Base-by-base conservation (phyloP, 2,797 vertebrate species). In the Knipowitschia caucasica region DNA sequence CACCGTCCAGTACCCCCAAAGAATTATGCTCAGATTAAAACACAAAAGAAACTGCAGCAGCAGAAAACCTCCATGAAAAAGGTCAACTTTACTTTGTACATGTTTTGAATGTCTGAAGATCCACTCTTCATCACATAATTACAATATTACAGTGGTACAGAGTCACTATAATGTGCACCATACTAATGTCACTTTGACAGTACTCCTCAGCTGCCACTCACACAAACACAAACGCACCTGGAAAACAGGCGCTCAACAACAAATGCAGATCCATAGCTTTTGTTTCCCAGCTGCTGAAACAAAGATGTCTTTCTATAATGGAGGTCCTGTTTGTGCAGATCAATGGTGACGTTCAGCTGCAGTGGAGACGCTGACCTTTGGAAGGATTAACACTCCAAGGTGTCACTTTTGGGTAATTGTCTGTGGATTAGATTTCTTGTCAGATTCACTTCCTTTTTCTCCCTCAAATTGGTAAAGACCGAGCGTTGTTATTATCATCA, bases 191-290 rank as follows among this genome's bases (percentile, higher is more conserved):
- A n/a, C n/a, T n/a, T n/a, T n/a, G n/a, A n/a, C n/a, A n/a, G n/a
- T n/a, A n/a, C n/a, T n/a, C n/a, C n/a, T n/a, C 51, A 47, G 27
- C 44, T 50, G 35, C 58, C 60, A 62, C 21, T 53, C 42, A 46
- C 31, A 54, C 50, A 6, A 21, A 27, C 23, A 53, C 33, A 18
- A 29, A 38, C 7, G 65, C 9, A 9, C 12, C 38, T 26, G 7
- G 50, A 24, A 51, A 11, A 25, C 33, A 52, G 20, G 23, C 17
- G 38, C 34, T 39, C 29, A 29, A 17, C 36, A 18, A 17, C 24
- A 39, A 38, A 38, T 52, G 50, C 24, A 24, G 39, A 29, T 52
- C 50, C 27, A 52, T 39, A 52, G 10, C 15, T 18, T 38, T 38
- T 52, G 24, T 52, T 26, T 52, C 17, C 33, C 15, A 27, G 10